Conservation (phyloP, 2,113 vertebrate genomes). For the Pterophyllum scalare region DNA sequence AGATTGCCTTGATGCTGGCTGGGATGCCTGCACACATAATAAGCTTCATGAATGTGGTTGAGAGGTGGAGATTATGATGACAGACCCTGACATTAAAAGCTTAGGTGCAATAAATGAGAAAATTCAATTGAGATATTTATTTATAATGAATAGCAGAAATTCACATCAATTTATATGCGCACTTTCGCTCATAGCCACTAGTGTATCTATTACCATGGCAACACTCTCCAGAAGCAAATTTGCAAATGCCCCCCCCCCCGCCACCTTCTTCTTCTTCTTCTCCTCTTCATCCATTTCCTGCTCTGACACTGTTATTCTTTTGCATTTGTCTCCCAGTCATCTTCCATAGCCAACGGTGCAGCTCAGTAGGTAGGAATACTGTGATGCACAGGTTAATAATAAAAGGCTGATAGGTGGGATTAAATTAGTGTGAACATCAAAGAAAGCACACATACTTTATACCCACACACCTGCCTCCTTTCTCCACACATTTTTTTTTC, state of each 20-base stretch:
- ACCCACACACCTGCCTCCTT: conserved; percentile 11
- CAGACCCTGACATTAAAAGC: conserved; percentile 39
- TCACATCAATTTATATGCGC: conserved; percentile 52
- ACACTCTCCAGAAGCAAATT: conserved; percentile 55
- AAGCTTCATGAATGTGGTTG: conserved; percentile 25
- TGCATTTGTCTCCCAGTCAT: background rate
- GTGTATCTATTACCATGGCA: conserved; percentile 71
- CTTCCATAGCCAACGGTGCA: conserved; percentile 12
- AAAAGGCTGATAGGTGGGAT: conserved; percentile 39
- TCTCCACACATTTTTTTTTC: background rate
- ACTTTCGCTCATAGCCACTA: conserved; percentile 33
- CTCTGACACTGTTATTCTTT: conserved; percentile 33
- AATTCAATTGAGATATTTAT: conserved; percentile 45
- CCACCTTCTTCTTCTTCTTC: background rate
- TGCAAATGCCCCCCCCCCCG: conserved; percentile 39
- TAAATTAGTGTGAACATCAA: conserved; percentile 24
- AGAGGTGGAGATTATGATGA: conserved; percentile 33
- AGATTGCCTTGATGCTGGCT: conserved; percentile 32
- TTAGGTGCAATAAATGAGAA: conserved; percentile 21
- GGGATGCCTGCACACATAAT: conserved; percentile 19
- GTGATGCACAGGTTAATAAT: conserved; percentile 38
- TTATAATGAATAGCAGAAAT: conserved; percentile 37
- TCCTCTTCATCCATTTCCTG: conserved; percentile 36
- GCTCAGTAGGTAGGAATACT: conserved; percentile 1
- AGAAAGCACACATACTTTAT: conserved; percentile 9